These are phyloP conservation scores for Oxytorus armatus DNA, from an alignment of 2,888 invertebrate genomes.

Conservation along the genomic window DNA sequence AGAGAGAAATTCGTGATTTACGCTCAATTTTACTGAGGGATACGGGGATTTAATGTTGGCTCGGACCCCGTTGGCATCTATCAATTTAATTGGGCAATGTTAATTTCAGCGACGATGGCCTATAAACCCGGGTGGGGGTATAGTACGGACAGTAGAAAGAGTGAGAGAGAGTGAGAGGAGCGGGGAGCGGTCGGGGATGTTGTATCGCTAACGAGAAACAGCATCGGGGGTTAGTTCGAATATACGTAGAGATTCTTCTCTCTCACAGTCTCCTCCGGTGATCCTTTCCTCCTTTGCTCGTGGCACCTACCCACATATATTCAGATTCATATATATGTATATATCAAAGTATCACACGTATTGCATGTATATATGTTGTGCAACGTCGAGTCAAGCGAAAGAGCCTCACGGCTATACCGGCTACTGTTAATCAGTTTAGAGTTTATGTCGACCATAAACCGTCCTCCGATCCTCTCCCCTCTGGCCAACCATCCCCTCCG, in stretches of 20 bases:
- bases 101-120: conserved; percentile 84
- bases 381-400: conserved; percentile 67
- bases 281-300: conserved; percentile 69
- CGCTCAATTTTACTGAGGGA: conserved; percentile 76
- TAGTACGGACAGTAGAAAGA: not conserved
- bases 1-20: conserved; percentile 73
- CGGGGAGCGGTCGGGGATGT: not conserved
- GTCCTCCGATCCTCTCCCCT: conserved; percentile 69
- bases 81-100: conserved; percentile 85
- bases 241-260: conserved; percentile 54
- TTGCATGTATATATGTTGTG: conserved; percentile 76
- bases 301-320: conserved; percentile 52
- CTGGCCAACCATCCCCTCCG: conserved; percentile 58
- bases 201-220: conserved; percentile 82
- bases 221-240: conserved; percentile 77
- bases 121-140: conserved; percentile 79
- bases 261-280: conserved; percentile 39
- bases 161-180: not conserved
- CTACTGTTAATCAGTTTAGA: conserved; percentile 85
- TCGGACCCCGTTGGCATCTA: conserved; percentile 80
- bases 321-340: conserved; percentile 14
- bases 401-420: conserved; percentile 75
- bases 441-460: conserved; percentile 84
- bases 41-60: conserved; percentile 79
- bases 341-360: conserved; percentile 5